Evolutionary conservation across 2,888 invertebrate genomes (phyloP).

Genomic region (Tetragonisca angustula): DNA sequence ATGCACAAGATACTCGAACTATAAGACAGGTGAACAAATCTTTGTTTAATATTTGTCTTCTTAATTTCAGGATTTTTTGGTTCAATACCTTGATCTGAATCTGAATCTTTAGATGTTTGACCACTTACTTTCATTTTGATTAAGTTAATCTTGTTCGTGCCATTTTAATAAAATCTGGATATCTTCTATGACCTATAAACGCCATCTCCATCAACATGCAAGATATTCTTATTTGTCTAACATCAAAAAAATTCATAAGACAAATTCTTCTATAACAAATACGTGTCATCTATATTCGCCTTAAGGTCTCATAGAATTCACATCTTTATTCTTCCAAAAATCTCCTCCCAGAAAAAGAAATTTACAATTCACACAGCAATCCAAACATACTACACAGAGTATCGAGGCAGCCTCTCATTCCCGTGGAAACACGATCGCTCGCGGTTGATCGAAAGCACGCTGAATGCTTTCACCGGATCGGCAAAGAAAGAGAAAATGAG

Average conservation of each 20-base stretch:
- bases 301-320: not conserved
- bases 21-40: not conserved
- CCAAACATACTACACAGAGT: not conserved
- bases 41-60: not conserved
- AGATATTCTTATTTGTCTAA: not conserved
- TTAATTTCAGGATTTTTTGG: not conserved
- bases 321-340: not conserved
- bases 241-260: not conserved
- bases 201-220: not conserved
- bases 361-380: not conserved
- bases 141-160: too few species aligned
- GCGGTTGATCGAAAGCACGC: not conserved
- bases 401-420: not conserved
- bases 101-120: too few species aligned
- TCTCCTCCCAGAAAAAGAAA: not conserved
- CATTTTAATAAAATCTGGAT: too few species aligned
- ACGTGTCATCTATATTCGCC: not conserved
- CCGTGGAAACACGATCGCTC: not conserved
- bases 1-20: not conserved
- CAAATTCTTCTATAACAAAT: not conserved
- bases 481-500: constrained; percentile 40
- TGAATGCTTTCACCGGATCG: constrained; percentile 42
- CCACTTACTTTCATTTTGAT: too few species aligned
- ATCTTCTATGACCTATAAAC: too few species aligned
- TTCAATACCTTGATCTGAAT: too few species aligned